Conservation (phyloP, 2,888 invertebrate species). For the Melinaea menophilus region DNA sequence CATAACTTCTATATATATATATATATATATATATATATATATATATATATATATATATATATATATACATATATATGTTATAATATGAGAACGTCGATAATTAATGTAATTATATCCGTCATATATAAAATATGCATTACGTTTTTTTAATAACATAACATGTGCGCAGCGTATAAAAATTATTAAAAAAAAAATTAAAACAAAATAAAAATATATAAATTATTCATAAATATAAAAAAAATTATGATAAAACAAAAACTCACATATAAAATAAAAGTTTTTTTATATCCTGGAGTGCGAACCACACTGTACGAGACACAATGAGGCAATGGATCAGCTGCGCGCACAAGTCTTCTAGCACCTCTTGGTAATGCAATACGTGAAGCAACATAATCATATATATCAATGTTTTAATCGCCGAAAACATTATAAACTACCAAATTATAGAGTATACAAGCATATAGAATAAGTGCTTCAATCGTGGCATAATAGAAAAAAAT, state of each 20-base stretch:
- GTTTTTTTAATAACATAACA: background rate
- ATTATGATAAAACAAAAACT: slow-evolving; percentile 3
- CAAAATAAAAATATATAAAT: background rate
- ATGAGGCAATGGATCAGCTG: slow-evolving; percentile 28
- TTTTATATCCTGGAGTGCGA: slow-evolving; percentile 7
- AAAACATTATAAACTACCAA: background rate
- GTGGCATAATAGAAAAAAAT: no score
- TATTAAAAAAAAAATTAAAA: background rate
- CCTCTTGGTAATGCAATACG: slow-evolving; percentile 25
- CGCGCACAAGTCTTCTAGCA: slow-evolving; percentile 29
- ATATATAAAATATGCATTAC: background rate
- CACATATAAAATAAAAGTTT: slow-evolving; percentile 7
- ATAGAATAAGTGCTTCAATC: no score
- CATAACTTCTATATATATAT: background rate
- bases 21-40: background rate
- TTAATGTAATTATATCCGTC: no score
- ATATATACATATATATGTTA: background rate
- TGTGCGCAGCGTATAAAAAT: background rate
- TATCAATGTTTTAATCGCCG: slow-evolving; percentile 6
- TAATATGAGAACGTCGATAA: no score
- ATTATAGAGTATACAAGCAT: background rate
- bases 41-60: background rate
- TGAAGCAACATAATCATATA: slow-evolving; percentile 26
- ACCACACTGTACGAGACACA: slow-evolving; percentile 31
- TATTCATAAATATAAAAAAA: background rate